Conservation (phyloP, 2,113 vertebrate genomes). For the Phaethon lepturus region DNA sequence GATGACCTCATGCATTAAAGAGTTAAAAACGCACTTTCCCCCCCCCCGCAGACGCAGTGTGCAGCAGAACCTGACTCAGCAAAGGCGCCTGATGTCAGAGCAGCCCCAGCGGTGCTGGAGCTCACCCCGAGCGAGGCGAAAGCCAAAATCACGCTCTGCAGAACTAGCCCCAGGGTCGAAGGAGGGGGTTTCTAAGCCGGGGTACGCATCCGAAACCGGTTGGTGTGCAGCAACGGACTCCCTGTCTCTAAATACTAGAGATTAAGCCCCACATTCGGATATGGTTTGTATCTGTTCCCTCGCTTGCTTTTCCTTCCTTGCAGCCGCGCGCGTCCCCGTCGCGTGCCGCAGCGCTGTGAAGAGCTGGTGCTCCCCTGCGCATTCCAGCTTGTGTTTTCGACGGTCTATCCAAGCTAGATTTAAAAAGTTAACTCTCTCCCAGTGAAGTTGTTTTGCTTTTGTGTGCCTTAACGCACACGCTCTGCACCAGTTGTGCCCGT, state of each 20-base stretch:
- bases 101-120: neutral
- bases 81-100: neutral
- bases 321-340: rapidly evolving
- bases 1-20: neutral
- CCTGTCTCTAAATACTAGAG: neutral
- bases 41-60: neutral
- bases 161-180: neutral
- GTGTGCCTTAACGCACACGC: neutral
- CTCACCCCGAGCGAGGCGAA: neutral
- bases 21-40: neutral
- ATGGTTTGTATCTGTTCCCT: neutral
- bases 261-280: neutral
- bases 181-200: neutral
- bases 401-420: neutral
- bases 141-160: neutral
- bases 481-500: neutral
- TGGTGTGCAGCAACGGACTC: neutral
- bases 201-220: rapidly evolving
- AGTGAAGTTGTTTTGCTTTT: neutral
- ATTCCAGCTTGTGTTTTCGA: neutral
- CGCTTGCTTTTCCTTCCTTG: neutral
- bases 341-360: rapidly evolving
- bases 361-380: neutral
- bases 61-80: constrained; percentile 59
- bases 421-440: neutral